Base-by-base conservation (phyloP, 2,888 invertebrate species). In the Bhutanitis thaidina region DNA sequence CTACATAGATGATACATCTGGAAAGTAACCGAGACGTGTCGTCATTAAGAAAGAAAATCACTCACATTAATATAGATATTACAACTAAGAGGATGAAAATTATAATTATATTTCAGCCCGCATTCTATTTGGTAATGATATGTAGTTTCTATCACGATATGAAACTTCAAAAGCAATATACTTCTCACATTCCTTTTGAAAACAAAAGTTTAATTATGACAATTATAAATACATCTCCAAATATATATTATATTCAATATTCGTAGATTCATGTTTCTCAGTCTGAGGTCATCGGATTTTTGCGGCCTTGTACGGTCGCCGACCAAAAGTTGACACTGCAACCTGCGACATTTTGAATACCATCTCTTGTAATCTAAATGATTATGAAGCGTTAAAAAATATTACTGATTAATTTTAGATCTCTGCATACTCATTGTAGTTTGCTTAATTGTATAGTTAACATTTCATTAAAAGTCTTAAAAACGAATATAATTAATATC, bases 251-350 rank as follows among this genome's bases (percentile, higher is more conserved):
- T 39, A 27, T 44, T 44, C 44, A 35, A 16, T n/a, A 45, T 75
- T 71, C 59, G 55, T 64, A 59, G 53, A 65, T 70, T 62, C 65
- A 60, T 61, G 66, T 62, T 56, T 56, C 48, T 55, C 57, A 38
- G 49, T 65, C 69, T 80, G 82, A 88, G 88, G 88, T 89, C 87
- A 81, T 88, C 82, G 81, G 64, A 74, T 78, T 78, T 71, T 60
- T 60, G 71, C 81, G 88, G 85, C 88, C 88, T 88, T 88, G 88
- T 76, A 69, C 80, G 86, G 88, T 84, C 88, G 80, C 81, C 81
- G 86, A 78, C 81, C 85, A 82, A 71, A 67, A 8, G 65, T 61
- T 76, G 75, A 77, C 77, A 74, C 74, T 60, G 53, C 74, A 76
- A 78, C 72, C 77, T 71, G 75, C 71, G 77, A 74, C 74, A 83